Percentiles rank a stretch among this genome's conserved stretches.
Conservation (phyloP, 1,140 invertebrate genomes). For the Radopholus similis region DNA sequence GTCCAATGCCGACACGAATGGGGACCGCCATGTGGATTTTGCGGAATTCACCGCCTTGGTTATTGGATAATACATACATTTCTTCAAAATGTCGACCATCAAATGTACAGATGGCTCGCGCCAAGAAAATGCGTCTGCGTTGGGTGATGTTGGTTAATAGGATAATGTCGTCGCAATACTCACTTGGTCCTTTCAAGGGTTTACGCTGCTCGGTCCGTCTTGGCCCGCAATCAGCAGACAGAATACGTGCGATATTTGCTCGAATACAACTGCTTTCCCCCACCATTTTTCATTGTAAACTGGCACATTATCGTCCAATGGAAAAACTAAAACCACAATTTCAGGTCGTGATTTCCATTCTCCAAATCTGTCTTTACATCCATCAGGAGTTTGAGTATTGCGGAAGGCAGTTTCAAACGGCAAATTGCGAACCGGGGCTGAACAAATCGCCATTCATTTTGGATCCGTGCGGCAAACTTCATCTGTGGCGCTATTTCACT, state of each 20-base stretch:
- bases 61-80: slow-evolving; percentile 2
- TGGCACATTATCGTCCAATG: neutral
- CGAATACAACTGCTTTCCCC: slow-evolving; percentile 48
- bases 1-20: slow-evolving; percentile 33
- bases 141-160: slow-evolving; percentile 37
- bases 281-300: slow-evolving; percentile 34
- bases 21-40: slow-evolving; percentile 38
- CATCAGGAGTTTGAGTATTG: slow-evolving; percentile 40
- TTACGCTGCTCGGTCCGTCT: slow-evolving; percentile 41
- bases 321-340: too few species aligned
- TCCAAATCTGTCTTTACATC: slow-evolving; percentile 41
- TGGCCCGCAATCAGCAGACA: slow-evolving; percentile 26
- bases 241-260: slow-evolving; percentile 35
- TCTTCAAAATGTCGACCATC: neutral
- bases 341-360: slow-evolving; percentile 37
- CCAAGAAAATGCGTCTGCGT: slow-evolving; percentile 29
- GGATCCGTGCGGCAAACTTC: slow-evolving; percentile 65
- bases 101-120: slow-evolving; percentile 36
- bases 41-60: slow-evolving; percentile 39
- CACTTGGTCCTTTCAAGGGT: too few species aligned
- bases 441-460: slow-evolving; percentile 54
- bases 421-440: slow-evolving; percentile 31
- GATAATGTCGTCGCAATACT: too few species aligned
- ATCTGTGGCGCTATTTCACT: slow-evolving; percentile 85
- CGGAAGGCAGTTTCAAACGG: slow-evolving; percentile 11